Conservation (phyloP, 2,797 vertebrate genomes). For the Pristis pectinata region DNA sequence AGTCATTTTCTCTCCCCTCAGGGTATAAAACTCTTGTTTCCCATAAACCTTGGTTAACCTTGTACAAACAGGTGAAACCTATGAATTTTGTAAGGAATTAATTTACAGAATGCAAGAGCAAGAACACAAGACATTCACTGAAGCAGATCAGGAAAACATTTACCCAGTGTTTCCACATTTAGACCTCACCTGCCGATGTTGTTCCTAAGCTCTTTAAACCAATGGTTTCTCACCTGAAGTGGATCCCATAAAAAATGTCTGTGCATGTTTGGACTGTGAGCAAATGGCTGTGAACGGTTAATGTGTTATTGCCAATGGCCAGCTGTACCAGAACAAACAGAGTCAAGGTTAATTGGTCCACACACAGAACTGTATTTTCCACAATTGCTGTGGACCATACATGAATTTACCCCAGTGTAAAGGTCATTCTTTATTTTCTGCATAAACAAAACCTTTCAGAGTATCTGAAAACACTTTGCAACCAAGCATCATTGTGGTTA, state of each 20-base stretch:
- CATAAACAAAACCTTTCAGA: neutral
- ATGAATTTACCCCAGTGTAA: neutral
- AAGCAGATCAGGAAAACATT: constrained; percentile 20
- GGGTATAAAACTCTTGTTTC: neutral
- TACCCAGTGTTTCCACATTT: neutral
- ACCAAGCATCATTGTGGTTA: neutral
- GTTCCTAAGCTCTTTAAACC: neutral
- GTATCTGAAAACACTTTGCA: neutral
- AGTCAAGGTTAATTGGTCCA: neutral
- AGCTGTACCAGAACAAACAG: constrained; percentile 2
- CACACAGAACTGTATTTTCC: neutral
- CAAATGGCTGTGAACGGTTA: neutral
- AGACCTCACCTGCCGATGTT: neutral
- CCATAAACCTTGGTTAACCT: neutral
- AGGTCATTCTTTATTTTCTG: neutral
- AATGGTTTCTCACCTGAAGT: neutral
- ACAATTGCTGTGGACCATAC: neutral
- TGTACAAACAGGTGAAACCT: neutral
- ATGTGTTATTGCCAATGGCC: neutral
- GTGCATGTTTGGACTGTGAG: neutral
- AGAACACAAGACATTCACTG: neutral
- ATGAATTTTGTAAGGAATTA: neutral
- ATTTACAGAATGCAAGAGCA: neutral
- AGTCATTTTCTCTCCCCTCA: neutral
- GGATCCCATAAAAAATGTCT: neutral